Evolutionary conservation across 53 echinoderm and acorn worm genomes (phyloP).

Genomic region (Patiria pectinifera): DNA sequence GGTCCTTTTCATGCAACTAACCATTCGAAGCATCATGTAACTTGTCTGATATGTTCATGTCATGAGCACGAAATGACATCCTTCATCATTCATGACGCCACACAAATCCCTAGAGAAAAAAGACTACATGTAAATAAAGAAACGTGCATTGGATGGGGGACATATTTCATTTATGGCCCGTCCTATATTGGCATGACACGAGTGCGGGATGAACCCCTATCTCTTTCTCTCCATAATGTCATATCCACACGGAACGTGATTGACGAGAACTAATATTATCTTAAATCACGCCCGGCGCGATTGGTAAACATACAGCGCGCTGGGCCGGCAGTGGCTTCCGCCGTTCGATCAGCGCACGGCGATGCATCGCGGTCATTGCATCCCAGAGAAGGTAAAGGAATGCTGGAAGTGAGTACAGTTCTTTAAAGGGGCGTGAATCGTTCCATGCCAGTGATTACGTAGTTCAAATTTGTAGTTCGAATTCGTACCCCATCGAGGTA

Average conservation of each 20-base stretch:
- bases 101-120: no score
- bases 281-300: slow-evolving; percentile 49
- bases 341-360: neutral
- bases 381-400: neutral
- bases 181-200: neutral
- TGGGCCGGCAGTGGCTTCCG: neutral
- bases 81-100: no score
- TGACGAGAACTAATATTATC: slow-evolving; percentile 53
- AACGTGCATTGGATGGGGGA: neutral
- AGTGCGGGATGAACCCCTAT: neutral
- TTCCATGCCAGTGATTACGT: neutral
- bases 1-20: no score
- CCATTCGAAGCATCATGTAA: no score
- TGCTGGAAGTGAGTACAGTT: neutral
- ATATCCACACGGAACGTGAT: slow-evolving; percentile 16
- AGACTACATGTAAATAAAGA: neutral
- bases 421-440: neutral
- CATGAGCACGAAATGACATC: no score
- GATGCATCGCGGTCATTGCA: neutral
- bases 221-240: neutral
- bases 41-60: no score
- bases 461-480: neutral
- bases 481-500: neutral
- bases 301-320: slow-evolving; percentile 27
- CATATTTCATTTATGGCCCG: neutral